Evolutionary conservation across 1,140 invertebrate genomes (phyloP).

Genomic region (Prorops nasuta): DNA sequence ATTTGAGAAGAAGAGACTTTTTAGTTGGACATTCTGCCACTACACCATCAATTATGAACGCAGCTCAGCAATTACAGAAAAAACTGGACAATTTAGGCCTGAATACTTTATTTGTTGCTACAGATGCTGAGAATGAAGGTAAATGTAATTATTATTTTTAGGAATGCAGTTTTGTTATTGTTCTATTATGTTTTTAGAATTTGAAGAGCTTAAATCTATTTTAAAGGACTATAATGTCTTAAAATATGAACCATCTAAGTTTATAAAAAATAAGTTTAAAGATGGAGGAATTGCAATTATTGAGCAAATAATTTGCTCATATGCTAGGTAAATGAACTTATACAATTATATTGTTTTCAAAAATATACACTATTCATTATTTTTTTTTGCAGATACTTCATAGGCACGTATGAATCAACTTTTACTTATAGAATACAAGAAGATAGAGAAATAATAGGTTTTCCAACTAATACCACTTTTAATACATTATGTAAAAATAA

Average conservation of each 20-base stretch:
- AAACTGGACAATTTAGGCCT: slow-evolving; percentile 63
- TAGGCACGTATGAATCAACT: slow-evolving; percentile 92
- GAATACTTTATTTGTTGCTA: slow-evolving; percentile 75
- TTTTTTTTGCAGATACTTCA: slow-evolving; percentile 66
- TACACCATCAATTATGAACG: slow-evolving; percentile 70
- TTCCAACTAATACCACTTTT: slow-evolving; percentile 78
- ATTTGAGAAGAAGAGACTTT: slow-evolving; percentile 86
- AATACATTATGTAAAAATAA: slow-evolving; percentile 78
- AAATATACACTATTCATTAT: slow-evolving; percentile 8
- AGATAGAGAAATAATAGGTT: slow-evolving; percentile 92
- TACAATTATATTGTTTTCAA: slow-evolving; percentile 9
- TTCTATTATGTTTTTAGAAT: slow-evolving; percentile 58
- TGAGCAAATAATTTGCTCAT: slow-evolving; percentile 93
- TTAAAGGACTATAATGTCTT: slow-evolving; percentile 54
- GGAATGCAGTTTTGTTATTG: too few relatives aligned
- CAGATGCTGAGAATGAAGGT: slow-evolving; percentile 66
- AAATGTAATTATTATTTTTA: slow-evolving; percentile 1
- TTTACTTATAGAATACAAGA: slow-evolving; percentile 97
- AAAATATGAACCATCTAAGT: slow-evolving; percentile 53
- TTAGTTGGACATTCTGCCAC: slow-evolving; percentile 64
- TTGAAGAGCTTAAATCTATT: slow-evolving; percentile 51
- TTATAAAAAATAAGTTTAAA: slow-evolving; percentile 59
- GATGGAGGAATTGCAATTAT: slow-evolving; percentile 92
- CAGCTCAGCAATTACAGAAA: slow-evolving; percentile 69
- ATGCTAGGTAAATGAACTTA: slow-evolving; percentile 62